These are phyloP conservation scores for Branchinecta lynchi DNA, from an alignment of 1,140 invertebrate species.

Conservation along the genomic window DNA sequence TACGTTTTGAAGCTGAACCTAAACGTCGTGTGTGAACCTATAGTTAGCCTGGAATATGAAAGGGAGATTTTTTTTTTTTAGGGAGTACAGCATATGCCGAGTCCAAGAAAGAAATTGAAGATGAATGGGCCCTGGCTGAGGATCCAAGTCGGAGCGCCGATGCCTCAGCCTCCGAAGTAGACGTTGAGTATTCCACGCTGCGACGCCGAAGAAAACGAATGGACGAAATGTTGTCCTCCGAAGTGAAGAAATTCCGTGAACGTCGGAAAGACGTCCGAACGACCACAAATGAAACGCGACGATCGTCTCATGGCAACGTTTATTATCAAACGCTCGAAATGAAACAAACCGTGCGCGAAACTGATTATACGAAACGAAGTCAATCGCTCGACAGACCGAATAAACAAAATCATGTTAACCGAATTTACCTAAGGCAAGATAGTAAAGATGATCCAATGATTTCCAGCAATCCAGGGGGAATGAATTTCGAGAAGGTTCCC, in stretches of 20 bases:
- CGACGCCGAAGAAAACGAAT: background rate
- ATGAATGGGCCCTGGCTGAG: background rate
- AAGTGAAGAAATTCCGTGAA: conserved; percentile 7
- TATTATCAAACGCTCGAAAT: background rate
- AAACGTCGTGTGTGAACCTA: too few relatives aligned
- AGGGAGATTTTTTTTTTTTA: too few relatives aligned
- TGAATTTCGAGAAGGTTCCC: background rate
- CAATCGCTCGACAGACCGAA: background rate
- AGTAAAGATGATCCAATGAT: background rate
- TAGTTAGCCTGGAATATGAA: too few relatives aligned
- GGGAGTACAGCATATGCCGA: too few relatives aligned
- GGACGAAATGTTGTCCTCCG: background rate
- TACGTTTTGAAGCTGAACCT: too few relatives aligned
- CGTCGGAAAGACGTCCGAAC: background rate
- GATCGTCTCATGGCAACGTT: background rate
- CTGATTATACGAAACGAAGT: background rate
- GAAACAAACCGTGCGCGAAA: background rate
- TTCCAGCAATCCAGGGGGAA: background rate
- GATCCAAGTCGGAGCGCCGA: background rate
- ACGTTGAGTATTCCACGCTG: background rate
- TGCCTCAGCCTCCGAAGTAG: background rate
- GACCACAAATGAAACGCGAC: background rate
- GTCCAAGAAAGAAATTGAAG: too few relatives aligned
- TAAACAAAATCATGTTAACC: conserved; percentile 1
- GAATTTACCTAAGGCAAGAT: background rate